phyloP scores from a whole-genome alignment of 2,888 invertebrate genomes.

The Phyto melanocephala region DNA sequence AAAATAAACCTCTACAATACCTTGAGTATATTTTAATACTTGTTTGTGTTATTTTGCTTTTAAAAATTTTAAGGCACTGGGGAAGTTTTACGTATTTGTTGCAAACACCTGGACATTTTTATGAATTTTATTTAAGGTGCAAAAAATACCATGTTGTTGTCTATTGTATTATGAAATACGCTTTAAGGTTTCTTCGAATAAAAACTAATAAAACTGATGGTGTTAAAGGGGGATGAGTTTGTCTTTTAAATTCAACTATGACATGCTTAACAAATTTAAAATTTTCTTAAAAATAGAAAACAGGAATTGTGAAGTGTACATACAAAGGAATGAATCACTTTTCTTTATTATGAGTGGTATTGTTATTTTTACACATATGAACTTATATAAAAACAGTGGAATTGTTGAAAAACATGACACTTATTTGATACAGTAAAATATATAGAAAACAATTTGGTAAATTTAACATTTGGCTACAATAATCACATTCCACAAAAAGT shows the following conservation, averaged over 20 bases:
- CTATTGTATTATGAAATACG: neutral
- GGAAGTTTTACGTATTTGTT: slow-evolving; percentile 14
- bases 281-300: slow-evolving; percentile 10
- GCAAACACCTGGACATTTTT: slow-evolving; percentile 35
- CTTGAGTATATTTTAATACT: neutral
- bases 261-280: neutral
- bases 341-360: neutral
- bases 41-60: neutral
- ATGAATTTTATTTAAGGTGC: slow-evolving; percentile 48
- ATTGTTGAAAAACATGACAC: neutral
- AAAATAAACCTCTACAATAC: slow-evolving; percentile 6
- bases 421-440: too few species aligned
- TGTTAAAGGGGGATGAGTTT: slow-evolving; percentile 17
- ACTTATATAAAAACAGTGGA: neutral
- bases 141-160: slow-evolving; percentile 35
- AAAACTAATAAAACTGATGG: neutral
- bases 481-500: too few species aligned
- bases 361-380: neutral
- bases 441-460: too few species aligned
- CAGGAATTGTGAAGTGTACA: neutral
- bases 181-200: neutral
- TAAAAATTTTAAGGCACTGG: neutral
- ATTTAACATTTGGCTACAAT: too few species aligned
- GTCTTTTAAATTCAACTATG: neutral
- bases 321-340: neutral